Evolutionary conservation across 2,113 vertebrate genomes (phyloP).

Genomic region (Panurus biarmicus): DNA sequence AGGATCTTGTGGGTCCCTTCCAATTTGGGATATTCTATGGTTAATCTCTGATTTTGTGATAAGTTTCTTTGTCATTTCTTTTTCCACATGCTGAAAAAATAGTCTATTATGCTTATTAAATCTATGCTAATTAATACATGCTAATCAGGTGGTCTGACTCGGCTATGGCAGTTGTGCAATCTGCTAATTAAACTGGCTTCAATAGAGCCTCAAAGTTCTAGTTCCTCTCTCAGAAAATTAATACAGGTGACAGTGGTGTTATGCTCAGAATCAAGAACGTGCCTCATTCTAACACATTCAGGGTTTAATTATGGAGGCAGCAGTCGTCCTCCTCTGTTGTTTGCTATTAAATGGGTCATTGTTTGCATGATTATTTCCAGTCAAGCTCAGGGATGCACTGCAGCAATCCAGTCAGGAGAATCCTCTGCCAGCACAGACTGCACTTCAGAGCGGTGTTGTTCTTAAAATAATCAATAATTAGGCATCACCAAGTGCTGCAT

Average conservation of each 20-base stretch:
- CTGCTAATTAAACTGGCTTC: not conserved
- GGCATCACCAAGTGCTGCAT: not conserved
- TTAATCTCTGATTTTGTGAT: not conserved
- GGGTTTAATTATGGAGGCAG: not conserved
- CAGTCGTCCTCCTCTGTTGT: not conserved
- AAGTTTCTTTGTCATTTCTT: not conserved
- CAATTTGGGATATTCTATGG: not conserved
- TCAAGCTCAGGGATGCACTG: not conserved
- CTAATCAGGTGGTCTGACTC: not conserved
- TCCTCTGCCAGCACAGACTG: not conserved
- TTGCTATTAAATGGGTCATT: conserved; percentile 17
- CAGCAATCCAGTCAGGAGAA: not conserved
- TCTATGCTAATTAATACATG: not conserved
- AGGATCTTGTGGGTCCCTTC: not conserved
- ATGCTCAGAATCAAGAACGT: not conserved
- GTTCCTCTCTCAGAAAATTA: not conserved
- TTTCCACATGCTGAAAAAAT: not conserved
- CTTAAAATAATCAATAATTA: not conserved
- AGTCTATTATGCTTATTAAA: not conserved
- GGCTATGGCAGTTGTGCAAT: not conserved
- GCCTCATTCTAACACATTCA: not conserved
- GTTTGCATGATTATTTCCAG: conserved; percentile 2
- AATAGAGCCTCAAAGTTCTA: not conserved
- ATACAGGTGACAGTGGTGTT: not conserved
- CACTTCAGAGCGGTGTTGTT: not conserved